Percentiles rank a stretch among this genome's conserved stretches.
Evolutionary conservation across 92 coral and sea anemone genomes (phyloP).

Genomic region (Micromussa lordhowensis): DNA sequence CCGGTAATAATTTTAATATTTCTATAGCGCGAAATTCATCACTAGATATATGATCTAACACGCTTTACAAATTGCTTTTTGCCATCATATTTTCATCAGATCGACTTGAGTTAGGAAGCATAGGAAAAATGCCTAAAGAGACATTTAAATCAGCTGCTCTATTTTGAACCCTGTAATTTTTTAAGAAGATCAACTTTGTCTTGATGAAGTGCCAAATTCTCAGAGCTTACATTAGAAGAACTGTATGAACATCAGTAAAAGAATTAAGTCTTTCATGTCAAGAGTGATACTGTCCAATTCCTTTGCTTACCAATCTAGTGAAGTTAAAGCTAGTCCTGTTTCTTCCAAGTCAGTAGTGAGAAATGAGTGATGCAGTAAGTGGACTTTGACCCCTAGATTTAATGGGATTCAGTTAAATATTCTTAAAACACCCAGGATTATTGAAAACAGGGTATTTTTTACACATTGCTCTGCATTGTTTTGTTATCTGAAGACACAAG

Average conservation of each 20-base stretch:
- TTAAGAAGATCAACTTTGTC: neutral
- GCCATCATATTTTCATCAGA: neutral
- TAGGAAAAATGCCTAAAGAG: neutral
- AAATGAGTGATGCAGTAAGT: neutral
- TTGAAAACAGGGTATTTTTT: too few relatives aligned
- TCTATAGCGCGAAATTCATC: too few relatives aligned
- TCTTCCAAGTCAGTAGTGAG: neutral
- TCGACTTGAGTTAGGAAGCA: neutral
- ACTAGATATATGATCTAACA: too few relatives aligned
- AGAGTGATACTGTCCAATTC: too few relatives aligned
- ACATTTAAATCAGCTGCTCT: neutral
- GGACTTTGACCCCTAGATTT: conserved; percentile 51
- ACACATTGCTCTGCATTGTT: too few relatives aligned
- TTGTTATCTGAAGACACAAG: neutral
- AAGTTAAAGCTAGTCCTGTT: too few relatives aligned
- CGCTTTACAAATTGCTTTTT: too few relatives aligned
- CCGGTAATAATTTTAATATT: too few relatives aligned
- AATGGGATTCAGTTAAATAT: neutral
- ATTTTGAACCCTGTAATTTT: too few relatives aligned
- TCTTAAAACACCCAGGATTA: neutral
- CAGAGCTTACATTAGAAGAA: neutral
- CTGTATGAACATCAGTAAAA: neutral
- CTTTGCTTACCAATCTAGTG: too few relatives aligned
- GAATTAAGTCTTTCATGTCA: neutral
- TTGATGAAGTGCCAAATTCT: neutral